Evolutionary conservation across 2,113 vertebrate genomes (phyloP).

Genomic region (Lasiurus borealis): DNA sequence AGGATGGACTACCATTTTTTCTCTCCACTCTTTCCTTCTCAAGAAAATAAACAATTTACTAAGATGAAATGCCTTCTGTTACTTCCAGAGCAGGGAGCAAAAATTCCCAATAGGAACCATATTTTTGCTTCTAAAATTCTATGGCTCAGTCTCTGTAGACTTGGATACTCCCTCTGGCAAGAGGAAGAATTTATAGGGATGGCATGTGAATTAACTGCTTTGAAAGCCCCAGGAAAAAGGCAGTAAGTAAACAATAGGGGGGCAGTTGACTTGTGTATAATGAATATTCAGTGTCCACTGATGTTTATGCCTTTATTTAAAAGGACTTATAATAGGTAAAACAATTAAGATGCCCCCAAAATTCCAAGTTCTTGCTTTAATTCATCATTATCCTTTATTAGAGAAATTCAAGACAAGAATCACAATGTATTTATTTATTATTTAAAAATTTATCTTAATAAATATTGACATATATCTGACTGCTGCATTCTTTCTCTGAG

Average conservation of each 20-base stretch:
- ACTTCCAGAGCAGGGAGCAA: neutral
- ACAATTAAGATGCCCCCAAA: neutral
- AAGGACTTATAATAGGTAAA: neutral
- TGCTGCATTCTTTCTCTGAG: neutral
- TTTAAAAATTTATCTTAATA: neutral
- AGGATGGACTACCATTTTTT: neutral
- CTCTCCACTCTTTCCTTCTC: neutral
- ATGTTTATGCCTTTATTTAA: neutral
- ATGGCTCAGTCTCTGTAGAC: neutral
- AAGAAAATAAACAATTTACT: neutral
- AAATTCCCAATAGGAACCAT: neutral
- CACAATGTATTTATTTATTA: neutral
- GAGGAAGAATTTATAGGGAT: neutral
- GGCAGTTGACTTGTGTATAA: neutral
- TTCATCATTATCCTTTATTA: neutral
- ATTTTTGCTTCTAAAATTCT: conserved; percentile 44
- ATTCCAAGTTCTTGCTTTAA: neutral
- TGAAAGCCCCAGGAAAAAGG: neutral
- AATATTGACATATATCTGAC: neutral
- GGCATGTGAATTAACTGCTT: conserved; percentile 1
- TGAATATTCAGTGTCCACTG: neutral
- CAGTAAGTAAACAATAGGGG: neutral
- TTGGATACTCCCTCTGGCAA: neutral
- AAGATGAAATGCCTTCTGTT: neutral
- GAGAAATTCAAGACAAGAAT: conserved; percentile 2